These are phyloP conservation scores for Rhegmatorhina hoffmannsi DNA, from an alignment of 2,113 vertebrate genomes.

Conservation along the genomic window DNA sequence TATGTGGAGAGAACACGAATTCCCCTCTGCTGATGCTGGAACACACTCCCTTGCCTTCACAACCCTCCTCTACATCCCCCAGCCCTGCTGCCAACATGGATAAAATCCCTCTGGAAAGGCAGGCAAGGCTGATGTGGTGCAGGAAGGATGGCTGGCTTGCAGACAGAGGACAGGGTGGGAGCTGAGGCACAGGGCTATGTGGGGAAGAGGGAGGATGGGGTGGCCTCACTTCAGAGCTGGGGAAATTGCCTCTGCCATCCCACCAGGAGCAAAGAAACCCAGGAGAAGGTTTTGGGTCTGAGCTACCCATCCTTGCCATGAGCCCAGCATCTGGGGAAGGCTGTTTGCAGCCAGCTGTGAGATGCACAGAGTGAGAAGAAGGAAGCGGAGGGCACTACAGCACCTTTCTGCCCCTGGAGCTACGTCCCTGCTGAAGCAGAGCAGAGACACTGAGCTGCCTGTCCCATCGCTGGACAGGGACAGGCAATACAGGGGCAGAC, in stretches of 20 bases:
- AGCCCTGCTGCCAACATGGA: background rate
- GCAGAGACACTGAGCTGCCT: background rate
- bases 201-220: background rate
- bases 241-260: background rate
- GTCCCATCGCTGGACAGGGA: background rate
- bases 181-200: fast-evolving
- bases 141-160: background rate
- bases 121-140: background rate
- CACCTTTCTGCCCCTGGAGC: background rate
- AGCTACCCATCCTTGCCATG: background rate
- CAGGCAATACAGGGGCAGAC: background rate
- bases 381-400: background rate
- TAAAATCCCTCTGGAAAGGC: background rate
- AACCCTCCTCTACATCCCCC: background rate
- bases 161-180: background rate
- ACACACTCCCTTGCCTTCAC: background rate
- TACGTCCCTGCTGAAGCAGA: background rate
- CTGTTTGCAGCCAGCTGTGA: background rate
- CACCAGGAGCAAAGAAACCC: background rate
- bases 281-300: background rate
- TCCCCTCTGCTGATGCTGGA: background rate
- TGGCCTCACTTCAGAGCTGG: background rate
- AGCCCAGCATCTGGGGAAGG: background rate
- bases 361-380: background rate
- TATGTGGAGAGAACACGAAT: slow-evolving; percentile 13